Evolutionary conservation across 2,113 vertebrate genomes (phyloP).

Genomic region (Laticauda laticaudata): DNA sequence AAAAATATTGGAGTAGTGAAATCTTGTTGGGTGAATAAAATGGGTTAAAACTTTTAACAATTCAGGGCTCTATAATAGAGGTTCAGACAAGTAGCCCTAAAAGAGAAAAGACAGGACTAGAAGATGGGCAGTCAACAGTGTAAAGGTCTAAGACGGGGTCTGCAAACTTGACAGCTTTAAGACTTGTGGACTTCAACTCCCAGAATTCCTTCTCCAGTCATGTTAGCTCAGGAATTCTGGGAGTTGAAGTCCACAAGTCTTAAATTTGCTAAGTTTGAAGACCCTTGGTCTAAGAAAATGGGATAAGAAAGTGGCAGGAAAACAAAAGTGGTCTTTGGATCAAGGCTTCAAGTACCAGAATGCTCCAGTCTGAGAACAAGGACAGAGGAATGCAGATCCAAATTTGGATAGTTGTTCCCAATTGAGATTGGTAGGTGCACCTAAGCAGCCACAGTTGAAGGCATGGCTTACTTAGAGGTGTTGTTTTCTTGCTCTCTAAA

Average conservation of each 20-base stretch:
- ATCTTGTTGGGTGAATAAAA: neutral
- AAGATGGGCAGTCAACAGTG: neutral
- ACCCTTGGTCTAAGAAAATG: neutral
- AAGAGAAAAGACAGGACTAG: neutral
- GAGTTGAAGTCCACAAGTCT: no score
- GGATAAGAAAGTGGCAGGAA: neutral
- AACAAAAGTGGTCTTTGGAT: neutral
- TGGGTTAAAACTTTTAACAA: neutral
- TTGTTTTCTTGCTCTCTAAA: neutral
- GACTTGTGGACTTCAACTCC: no score
- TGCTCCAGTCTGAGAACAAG: neutral
- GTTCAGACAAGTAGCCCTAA: neutral
- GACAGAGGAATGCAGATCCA: neutral
- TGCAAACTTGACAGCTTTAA: no score
- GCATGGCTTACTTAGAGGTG: neutral
- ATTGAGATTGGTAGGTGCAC: neutral
- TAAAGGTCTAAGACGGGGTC: neutral
- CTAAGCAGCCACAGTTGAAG: neutral
- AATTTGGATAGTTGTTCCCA: neutral
- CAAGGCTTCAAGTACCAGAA: neutral
- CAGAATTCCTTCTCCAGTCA: no score
- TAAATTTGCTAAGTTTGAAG: no score
- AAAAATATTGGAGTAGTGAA: neutral
- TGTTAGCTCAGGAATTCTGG: no score
- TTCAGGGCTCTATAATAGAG: neutral